Percentiles rank a stretch among this genome's conserved stretches.
These are phyloP conservation scores for Smutsia temminckii DNA, from an alignment of 2,797 vertebrate genomes.

Conservation along the genomic window DNA sequence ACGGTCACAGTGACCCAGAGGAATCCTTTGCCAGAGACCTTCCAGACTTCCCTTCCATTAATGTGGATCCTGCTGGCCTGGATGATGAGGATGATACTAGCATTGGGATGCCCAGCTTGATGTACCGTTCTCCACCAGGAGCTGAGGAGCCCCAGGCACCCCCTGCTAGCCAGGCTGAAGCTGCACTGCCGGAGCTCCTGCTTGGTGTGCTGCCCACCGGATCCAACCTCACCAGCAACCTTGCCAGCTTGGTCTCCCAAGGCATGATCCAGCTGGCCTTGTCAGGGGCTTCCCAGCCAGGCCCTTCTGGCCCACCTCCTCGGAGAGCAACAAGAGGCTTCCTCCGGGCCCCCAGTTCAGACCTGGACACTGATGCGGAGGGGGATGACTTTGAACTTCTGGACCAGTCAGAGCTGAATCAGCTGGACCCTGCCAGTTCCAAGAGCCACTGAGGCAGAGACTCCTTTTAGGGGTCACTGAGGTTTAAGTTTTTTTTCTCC, in stretches of 20 bases:
- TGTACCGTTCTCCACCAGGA: conserved; percentile 82
- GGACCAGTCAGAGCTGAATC: conserved; percentile 97
- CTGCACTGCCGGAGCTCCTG: conserved; percentile 87
- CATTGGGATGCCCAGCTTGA: conserved; percentile 93
- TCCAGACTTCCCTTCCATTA: conserved; percentile 97
- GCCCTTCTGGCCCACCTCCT: conserved; percentile 81
- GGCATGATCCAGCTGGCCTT: conserved; percentile 95
- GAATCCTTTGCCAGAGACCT: conserved; percentile 97
- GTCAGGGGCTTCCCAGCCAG: conserved; percentile 87
- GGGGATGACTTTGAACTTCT: conserved; percentile 98
- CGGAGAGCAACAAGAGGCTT: conserved; percentile 85
- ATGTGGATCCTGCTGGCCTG: conserved; percentile 92
- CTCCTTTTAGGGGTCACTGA: conserved; percentile 51
- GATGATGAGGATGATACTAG: conserved; percentile 96
- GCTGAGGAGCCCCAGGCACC: conserved; percentile 83
- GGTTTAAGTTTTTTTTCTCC: conserved; percentile 53
- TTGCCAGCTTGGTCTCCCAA: conserved; percentile 92
- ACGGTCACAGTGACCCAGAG: conserved; percentile 96
- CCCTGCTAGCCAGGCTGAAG: conserved; percentile 82
- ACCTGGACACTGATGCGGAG: conserved; percentile 94
- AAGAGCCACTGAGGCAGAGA: conserved; percentile 83
- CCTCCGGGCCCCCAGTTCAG: conserved; percentile 92
- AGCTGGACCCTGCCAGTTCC: conserved; percentile 92
- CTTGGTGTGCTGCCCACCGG: conserved; percentile 84
- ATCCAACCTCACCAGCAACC: conserved; percentile 88